Percentiles rank a stretch among this genome's conserved stretches.
These are phyloP conservation scores for Machimus rusticus DNA, from an alignment of 2,888 invertebrate species.

Conservation along the genomic window DNA sequence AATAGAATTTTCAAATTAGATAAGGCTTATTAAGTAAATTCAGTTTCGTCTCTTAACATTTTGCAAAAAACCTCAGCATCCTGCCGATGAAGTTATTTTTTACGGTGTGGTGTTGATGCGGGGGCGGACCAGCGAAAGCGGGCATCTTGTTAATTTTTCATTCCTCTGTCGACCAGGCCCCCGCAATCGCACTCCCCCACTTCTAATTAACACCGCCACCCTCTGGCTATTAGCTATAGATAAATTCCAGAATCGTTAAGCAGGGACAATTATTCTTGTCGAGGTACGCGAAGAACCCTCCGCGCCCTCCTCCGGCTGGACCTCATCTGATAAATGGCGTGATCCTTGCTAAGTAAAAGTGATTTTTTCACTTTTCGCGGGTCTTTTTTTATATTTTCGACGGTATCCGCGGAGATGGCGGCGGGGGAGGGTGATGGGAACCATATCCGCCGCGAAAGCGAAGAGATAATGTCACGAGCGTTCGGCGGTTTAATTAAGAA, in stretches of 20 bases:
- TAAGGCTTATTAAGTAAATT: too few relatives aligned
- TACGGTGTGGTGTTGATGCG: not conserved
- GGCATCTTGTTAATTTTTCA: slow-evolving; percentile 43
- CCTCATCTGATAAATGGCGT: slow-evolving; percentile 48
- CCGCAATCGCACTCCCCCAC: slow-evolving; percentile 14
- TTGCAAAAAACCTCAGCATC: not conserved
- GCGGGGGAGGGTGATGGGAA: slow-evolving; percentile 24
- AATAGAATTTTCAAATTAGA: too few relatives aligned
- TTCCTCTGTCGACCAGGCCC: slow-evolving; percentile 39
- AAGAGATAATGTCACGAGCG: slow-evolving; percentile 46
- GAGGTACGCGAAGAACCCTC: slow-evolving; percentile 12
- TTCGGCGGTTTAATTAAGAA: slow-evolving; percentile 49
- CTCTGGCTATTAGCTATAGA: slow-evolving; percentile 46
- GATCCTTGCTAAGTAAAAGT: slow-evolving; percentile 46
- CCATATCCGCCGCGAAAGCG: slow-evolving; percentile 42
- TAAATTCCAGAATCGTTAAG: slow-evolving; percentile 46
- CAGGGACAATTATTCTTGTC: slow-evolving; percentile 47
- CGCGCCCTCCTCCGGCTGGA: slow-evolving; percentile 34
- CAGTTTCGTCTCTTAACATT: not conserved
- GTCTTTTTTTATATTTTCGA: slow-evolving; percentile 5
- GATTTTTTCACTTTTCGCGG: slow-evolving; percentile 41
- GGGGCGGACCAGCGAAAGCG: not conserved
- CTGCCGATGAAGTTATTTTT: not conserved
- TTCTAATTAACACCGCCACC: slow-evolving; percentile 45
- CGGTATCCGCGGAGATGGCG: not conserved